Conservation (phyloP, 2,888 invertebrate genomes). For the Hyposoter didymator region DNA sequence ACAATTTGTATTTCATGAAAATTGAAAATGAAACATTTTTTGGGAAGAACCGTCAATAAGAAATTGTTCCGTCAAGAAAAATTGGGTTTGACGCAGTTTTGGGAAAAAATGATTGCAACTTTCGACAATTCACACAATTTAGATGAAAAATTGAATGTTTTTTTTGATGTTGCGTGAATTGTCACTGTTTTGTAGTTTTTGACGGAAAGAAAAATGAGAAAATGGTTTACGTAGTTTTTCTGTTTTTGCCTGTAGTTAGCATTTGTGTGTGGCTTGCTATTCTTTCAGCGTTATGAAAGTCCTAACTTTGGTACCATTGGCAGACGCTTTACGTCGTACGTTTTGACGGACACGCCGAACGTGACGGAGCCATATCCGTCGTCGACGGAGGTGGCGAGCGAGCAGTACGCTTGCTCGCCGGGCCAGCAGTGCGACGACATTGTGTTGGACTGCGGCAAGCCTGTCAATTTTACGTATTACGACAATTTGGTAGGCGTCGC, state of each 20-base stretch:
- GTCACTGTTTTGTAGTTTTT: not conserved
- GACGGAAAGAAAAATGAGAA: not conserved
- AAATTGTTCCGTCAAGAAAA: too few relatives aligned
- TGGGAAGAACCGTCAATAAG: too few relatives aligned
- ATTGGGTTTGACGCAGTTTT: too few relatives aligned
- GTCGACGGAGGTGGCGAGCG: constrained; percentile 67
- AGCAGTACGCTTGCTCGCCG: constrained; percentile 76
- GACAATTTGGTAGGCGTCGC: constrained; percentile 94
- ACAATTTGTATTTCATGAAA: too few relatives aligned
- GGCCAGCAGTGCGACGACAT: constrained; percentile 86
- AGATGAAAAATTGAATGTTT: too few relatives aligned
- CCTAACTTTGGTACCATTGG: constrained; percentile 82
- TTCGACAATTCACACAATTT: too few relatives aligned
- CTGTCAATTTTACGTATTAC: constrained; percentile 95
- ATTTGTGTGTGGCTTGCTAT: constrained; percentile 83
- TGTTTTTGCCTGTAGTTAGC: constrained; percentile 83
- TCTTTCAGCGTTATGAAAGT: constrained; percentile 82
- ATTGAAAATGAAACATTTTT: too few relatives aligned
- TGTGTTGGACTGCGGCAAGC: constrained; percentile 92
- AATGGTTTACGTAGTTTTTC: constrained; percentile 74
- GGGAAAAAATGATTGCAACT: too few relatives aligned
- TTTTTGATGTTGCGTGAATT: not conserved
- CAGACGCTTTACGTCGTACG: constrained; percentile 82
- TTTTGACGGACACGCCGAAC: constrained; percentile 79
- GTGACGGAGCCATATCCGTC: constrained; percentile 72